Percentiles rank a stretch among this genome's conserved stretches.
These are phyloP conservation scores for Periparus ater DNA, from an alignment of 2,797 vertebrate genomes.

Conservation along the genomic window DNA sequence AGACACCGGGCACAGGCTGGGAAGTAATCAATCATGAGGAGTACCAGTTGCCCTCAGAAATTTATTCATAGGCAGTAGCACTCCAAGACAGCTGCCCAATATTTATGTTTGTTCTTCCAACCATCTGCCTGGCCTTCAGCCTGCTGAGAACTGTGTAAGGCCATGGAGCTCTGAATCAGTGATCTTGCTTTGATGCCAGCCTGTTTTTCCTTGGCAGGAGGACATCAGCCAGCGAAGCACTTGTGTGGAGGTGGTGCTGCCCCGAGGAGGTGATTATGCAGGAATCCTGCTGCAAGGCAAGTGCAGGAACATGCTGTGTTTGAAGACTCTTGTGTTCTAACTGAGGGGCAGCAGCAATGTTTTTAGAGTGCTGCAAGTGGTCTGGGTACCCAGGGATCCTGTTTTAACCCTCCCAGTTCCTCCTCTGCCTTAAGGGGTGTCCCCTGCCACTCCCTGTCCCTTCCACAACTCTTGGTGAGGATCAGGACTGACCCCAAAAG, in stretches of 20 bases:
- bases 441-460: background rate
- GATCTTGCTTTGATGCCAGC: background rate
- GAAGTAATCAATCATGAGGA: background rate
- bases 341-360: background rate
- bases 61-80: background rate
- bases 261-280: constrained; percentile 77
- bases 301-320: background rate
- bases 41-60: background rate
- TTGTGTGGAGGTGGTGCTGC: constrained; percentile 79
- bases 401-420: background rate
- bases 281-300: constrained; percentile 85
- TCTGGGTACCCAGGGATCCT: background rate
- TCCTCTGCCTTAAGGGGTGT: background rate
- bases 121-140: background rate
- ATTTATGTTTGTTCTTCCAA: background rate
- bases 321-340: background rate
- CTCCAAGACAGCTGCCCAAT: background rate
- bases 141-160: background rate
- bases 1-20: background rate
- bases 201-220: constrained; percentile 72
- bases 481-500: background rate
- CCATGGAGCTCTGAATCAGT: background rate
- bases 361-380: background rate
- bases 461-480: background rate
- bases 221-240: constrained; percentile 80